A percentile compares a stretch with the other conserved stretches of the same genome.
phyloP scores from a whole-genome alignment of 1,140 invertebrate species.

The Hylaeus volcanicus region DNA sequence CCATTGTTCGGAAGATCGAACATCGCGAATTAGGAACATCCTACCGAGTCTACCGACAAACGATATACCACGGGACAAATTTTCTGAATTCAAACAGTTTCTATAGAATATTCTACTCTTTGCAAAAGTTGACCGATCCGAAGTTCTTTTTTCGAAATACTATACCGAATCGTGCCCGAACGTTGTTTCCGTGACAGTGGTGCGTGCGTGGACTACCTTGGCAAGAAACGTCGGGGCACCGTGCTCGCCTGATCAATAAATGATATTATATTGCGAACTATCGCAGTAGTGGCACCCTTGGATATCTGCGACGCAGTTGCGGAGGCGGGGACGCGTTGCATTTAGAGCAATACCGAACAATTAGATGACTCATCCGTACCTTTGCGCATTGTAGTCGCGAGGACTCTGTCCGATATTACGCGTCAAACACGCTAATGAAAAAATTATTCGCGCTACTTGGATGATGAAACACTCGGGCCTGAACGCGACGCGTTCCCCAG shows the following conservation, averaged over 20 bases:
- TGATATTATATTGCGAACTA: conserved; percentile 46
- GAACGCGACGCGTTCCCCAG: background rate
- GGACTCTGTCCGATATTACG: background rate
- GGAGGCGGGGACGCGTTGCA: background rate
- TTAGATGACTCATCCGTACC: conserved; percentile 15
- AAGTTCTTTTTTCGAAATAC: too few species aligned
- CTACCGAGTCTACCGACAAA: too few species aligned
- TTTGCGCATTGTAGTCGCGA: conserved; percentile 17
- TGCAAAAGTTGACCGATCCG: too few species aligned
- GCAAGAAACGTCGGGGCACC: background rate
- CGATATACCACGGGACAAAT: too few species aligned
- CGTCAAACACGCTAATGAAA: background rate
- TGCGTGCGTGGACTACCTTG: conserved; percentile 58
- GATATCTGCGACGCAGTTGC: conserved; percentile 44
- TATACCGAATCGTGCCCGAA: background rate
- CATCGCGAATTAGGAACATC: too few species aligned
- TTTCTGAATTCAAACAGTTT: too few species aligned
- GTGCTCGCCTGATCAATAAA: conserved; percentile 49
- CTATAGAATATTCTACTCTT: too few species aligned
- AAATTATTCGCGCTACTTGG: conserved; percentile 6
- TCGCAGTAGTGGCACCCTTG: conserved; percentile 34
- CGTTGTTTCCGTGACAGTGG: conserved; percentile 16
- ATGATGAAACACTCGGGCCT: background rate
- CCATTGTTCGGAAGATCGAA: too few species aligned
- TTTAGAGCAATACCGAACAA: conserved; percentile 5